A percentile compares a stretch with the other conserved stretches of the same genome.
Evolutionary conservation across 2,888 invertebrate species (phyloP).

Genomic region (Nomada fucata): DNA sequence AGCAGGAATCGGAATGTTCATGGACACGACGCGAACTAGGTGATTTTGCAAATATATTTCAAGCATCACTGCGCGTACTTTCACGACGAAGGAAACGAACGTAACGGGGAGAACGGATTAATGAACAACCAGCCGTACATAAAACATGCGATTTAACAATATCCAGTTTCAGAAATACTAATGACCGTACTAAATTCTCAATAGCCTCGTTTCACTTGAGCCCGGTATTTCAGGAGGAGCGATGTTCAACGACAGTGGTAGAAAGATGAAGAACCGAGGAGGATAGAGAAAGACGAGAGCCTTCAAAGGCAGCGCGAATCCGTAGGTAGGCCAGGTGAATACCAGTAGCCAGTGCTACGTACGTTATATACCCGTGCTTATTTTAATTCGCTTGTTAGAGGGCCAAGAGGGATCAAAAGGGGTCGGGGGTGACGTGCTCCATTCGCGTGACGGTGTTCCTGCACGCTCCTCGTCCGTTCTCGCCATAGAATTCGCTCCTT

Average conservation of each 20-base stretch:
- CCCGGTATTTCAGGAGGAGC: too few species aligned
- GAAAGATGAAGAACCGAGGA: neutral
- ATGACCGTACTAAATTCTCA: too few species aligned
- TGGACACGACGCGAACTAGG: too few species aligned
- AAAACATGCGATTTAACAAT: too few species aligned
- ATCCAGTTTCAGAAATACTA: too few species aligned
- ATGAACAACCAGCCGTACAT: too few species aligned
- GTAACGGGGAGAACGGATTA: too few species aligned
- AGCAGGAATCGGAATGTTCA: too few species aligned
- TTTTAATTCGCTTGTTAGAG: conserved; percentile 66
- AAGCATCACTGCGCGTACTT: too few species aligned
- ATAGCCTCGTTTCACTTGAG: too few species aligned
- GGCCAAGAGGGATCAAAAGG: conserved; percentile 37
- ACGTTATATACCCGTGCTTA: conserved; percentile 56
- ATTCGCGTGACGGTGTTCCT: conserved; percentile 33
- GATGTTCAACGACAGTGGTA: neutral
- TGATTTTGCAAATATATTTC: too few species aligned
- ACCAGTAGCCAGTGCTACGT: conserved; percentile 29
- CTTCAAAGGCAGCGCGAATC: conserved; percentile 50
- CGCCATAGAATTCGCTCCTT: conserved; percentile 17
- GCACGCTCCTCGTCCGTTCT: neutral
- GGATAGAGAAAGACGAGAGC: conserved; percentile 43
- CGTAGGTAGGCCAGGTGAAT: conserved; percentile 50
- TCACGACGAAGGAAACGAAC: too few species aligned
- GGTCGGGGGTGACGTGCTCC: conserved; percentile 30